Base-by-base conservation (phyloP, 1,140 invertebrate genomes). In the Drosophila littoralis region DNA sequence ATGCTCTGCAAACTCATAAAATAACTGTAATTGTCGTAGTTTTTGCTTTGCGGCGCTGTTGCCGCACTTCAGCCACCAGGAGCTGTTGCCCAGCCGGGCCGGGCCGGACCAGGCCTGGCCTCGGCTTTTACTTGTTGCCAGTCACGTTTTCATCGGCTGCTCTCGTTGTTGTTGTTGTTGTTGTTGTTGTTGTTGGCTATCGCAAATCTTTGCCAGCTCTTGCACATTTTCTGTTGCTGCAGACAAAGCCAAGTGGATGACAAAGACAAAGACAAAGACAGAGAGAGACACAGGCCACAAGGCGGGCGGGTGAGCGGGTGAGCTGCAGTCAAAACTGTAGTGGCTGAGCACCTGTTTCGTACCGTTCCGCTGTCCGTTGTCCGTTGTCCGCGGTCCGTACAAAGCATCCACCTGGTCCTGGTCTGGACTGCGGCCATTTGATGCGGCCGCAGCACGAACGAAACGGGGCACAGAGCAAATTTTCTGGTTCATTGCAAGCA, bases 21-120 rank as follows among this genome's bases (percentile, higher is more conserved):
- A 88, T 88, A 89, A 88, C 84, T 88, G 84, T 89, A 88, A 88
- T 88, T 88, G 84, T 86, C 74, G 79, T 89, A 89, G 76, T 71
- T 72, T 64, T 57, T 50, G 63, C 72, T 78, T 75, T 77, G 42
- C 48, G 22, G 58, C 75, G 17, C 51, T 69, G 83, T 79, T 81
- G 82, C 81, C 79, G 60, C 75, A 77, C 77, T 85, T 84, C 81
- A 79, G 35, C 46, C 55, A 61, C 17, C 50, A 42, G 46, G 35
- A 32, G 40, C 42, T 38, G 32, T 22, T 13, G 1, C 66, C 8
- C 22, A 28, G 22, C 4, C 22, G 22, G 12, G 40, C 45, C 54
- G 17, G 35, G 48, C 10, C 51, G 46, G 17, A 1, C 17, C 1
- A 5, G 22, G 59, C 43, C 35, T 46, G 42, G 46, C 36, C 55